Evolutionary conservation across 1,140 invertebrate species (phyloP), one percentile per base, ranked within the genome.

Genomic region (Phymastichus coffea): DNA sequence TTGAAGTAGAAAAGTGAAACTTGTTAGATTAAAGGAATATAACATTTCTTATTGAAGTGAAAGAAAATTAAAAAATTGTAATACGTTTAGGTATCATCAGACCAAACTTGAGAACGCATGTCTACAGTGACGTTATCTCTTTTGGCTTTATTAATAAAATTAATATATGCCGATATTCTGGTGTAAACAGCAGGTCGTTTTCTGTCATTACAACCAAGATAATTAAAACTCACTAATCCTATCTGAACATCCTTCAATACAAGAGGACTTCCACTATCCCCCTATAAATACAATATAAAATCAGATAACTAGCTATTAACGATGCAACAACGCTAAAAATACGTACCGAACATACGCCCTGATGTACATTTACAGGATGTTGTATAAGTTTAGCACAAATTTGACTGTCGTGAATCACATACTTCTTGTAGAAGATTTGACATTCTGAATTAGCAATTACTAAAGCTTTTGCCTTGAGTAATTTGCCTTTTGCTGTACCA

Each of bases 201-300:
- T 4, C 14, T 40, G 2, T 52, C 49, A 6, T 40, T 15, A n/a
- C 49, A 52, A 3, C 35, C 49, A 1, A 23, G 14, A 6, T 17
- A 14, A 7, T 12, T 40, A 8, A 12, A 23, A n/a, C 49, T 52
- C 10, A 52, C 33, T 4, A 52, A 7, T 4, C 49, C 49, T 12
- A 52, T 14, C 19, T 38, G 3, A n/a, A 22, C 25, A 8, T 52
- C 35, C 15, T 25, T n/a, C 2, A 17, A n/a, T 1, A 52, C 49
- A 12, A 52, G n/a, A 38, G 49, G 49, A 9, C 49, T 30, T 2
- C 49, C 49, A 12, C 49, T 52, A 15, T 52, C 49, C n/a, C 49
- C 49, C 49, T 49, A 30, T 25, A 52, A 38, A 37, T 8, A 26
- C 2, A 30, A 30, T 48, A 20, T 23, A 19, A 15, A 47, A 30